Evolutionary conservation across 1,140 invertebrate genomes (phyloP).

Genomic region (Rhopalosiphum padi): DNA sequence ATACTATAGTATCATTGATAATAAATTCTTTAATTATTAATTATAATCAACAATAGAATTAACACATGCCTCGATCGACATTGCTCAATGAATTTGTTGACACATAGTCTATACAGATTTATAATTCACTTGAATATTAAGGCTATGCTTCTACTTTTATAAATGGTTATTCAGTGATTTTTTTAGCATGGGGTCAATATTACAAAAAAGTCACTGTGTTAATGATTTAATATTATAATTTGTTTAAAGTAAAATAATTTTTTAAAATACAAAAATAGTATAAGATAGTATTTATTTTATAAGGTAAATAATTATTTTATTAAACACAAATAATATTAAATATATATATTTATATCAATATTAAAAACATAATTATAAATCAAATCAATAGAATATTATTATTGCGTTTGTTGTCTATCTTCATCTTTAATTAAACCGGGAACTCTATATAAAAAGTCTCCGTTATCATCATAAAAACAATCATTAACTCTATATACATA

Average conservation of each 20-base stretch:
- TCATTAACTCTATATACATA: constrained; percentile 69
- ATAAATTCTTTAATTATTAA: too few relatives aligned
- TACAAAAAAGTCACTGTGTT: background rate
- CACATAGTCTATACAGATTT: background rate
- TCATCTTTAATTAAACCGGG: constrained; percentile 68
- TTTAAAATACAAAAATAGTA: background rate
- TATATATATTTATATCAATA: background rate
- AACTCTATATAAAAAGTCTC: constrained; percentile 77
- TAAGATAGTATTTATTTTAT: background rate
- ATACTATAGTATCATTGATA: too few relatives aligned
- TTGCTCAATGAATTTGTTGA: too few relatives aligned
- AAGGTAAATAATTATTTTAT: background rate
- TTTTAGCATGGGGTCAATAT: background rate
- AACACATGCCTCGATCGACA: too few relatives aligned
- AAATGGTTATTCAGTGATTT: background rate
- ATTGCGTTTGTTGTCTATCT: background rate
- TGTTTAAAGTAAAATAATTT: background rate
- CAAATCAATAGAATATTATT: background rate
- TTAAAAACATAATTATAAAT: background rate
- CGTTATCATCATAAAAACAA: constrained; percentile 79
- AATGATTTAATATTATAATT: background rate
- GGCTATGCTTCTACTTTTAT: background rate
- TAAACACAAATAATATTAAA: background rate
- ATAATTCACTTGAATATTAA: background rate
- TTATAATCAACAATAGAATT: too few relatives aligned